phyloP scores from a whole-genome alignment of 2,113 vertebrate genomes.

The Hippocampus guttulatus region DNA sequence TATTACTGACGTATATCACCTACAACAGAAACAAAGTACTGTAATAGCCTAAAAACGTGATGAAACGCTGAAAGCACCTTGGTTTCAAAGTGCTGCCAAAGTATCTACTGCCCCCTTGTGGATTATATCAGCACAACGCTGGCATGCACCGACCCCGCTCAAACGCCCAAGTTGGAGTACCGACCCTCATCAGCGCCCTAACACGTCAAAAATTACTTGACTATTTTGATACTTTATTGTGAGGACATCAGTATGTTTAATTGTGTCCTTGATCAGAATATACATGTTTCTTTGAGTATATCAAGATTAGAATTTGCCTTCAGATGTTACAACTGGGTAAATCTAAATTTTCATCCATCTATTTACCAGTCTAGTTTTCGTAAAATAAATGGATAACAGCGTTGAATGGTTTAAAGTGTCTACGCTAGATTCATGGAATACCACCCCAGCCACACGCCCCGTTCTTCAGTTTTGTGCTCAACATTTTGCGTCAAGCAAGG shows the following conservation, averaged over 20 bases:
- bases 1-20: neutral
- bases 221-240: no score
- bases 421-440: no score
- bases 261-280: neutral
- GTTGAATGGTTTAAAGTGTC: neutral
- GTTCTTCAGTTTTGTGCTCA: no score
- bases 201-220: conserved; percentile 2
- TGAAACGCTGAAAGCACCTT: neutral
- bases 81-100: neutral
- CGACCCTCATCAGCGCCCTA: conserved; percentile 31
- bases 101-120: conserved; percentile 38
- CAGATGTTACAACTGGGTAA: neutral
- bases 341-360: neutral
- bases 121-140: neutral
- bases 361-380: no score
- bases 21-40: no score
- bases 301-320: neutral
- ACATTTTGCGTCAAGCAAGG: neutral
- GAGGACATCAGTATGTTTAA: no score
- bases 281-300: neutral
- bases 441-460: no score
- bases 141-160: neutral
- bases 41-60: neutral
- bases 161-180: neutral
- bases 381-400: neutral